Base-by-base conservation (phyloP, 2,797 vertebrate species). In the Heteromormyrus szaboi region DNA sequence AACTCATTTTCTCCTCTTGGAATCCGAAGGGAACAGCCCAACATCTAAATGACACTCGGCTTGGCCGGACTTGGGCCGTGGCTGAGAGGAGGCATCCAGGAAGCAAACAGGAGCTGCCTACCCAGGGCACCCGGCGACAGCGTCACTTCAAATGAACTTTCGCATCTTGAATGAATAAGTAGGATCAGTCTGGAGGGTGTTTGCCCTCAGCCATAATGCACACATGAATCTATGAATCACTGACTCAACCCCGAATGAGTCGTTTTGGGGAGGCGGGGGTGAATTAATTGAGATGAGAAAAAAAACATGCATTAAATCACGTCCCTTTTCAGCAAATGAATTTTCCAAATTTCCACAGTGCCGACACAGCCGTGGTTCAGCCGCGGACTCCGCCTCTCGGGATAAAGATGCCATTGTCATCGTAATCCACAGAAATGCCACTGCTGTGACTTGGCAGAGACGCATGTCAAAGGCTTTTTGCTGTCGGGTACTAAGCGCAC, bases 401-500 rank as follows among this genome's bases (percentile, higher is more conserved):
- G 85, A 86, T 41, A 44, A 86, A 59, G 51, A 86, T 37, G 33
- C 22, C 17, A 59, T 86, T 44, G 53, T 86, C 33, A 19, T n/a
- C 51, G 5, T 86, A 56, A 86, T 86, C 53, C 85, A 59, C 29
- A 53, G 85, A 86, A 86, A 86, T 56, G 25, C 85, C 51, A 41
- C 33, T 41, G 85, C 85, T 86, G 85, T 86, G 85, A 54, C 53
- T 86, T 59, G 85, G 85, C 53, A 37, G 85, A 54, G 85, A n/a
- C 29, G 14, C 29, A 22, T 0, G 51, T 50, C 50, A n/a, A 5
- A n/a, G 85, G 50, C 50, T 54, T 86, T 8, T 11, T 86, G 50
- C 85, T n/a, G 50, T 53, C 25, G 85, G 53, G 53, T n/a, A 41
- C n/a, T 44, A 86, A 59, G 53, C 14, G 53, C 53, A 41, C 6